Base-by-base conservation (phyloP, 1,140 invertebrate genomes). In the Drosophila tropicalis region DNA sequence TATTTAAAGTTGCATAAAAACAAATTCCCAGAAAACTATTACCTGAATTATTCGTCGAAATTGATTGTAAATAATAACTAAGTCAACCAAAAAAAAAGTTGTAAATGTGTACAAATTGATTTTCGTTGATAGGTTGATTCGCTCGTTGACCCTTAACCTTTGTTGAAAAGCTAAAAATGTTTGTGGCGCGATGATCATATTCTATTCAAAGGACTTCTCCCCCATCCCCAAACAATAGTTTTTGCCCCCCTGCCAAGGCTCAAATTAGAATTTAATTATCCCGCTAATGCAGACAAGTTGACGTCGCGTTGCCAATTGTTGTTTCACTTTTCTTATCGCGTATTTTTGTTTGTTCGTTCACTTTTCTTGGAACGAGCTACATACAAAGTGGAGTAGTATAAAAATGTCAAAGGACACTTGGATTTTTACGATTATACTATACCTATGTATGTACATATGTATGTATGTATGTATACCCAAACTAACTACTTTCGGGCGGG, bases 221-320 rank as follows among this genome's bases (percentile, higher is more conserved):
- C 29, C 5, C 29, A 54, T 10, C n/a, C 25, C 19, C 32, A 12
- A 15, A 7, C 15, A 39, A 2, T 39, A 39, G 36, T 17, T 40
- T 44, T 44, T 17, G 34, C 13, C 68, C 15, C 67, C 34, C 47
- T 60, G 29, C 29, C 61, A 39, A 41, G 19, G 6, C 58, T 40
- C 39, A 29, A 29, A 29, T 40, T 74, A 76, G 70, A 70, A 80
- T 75, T 76, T 65, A 80, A 80, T 80, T 80, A 79, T 71, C 76
- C 64, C 41, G 32, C 41, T 61, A 51, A 34, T 63, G 67, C 73
- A 76, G 74, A 76, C 74, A 76, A 70, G 55, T 76, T 76, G 74
- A 70, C 73, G 72, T 69, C 73, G 65, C 36, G 36, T 73, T 73
- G 58, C 47, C 55, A 29, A 68, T 73, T 66, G 63, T 75, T 75